These are phyloP conservation scores for Mercenaria mercenaria DNA, from an alignment of 1,140 invertebrate species.

Conservation along the genomic window DNA sequence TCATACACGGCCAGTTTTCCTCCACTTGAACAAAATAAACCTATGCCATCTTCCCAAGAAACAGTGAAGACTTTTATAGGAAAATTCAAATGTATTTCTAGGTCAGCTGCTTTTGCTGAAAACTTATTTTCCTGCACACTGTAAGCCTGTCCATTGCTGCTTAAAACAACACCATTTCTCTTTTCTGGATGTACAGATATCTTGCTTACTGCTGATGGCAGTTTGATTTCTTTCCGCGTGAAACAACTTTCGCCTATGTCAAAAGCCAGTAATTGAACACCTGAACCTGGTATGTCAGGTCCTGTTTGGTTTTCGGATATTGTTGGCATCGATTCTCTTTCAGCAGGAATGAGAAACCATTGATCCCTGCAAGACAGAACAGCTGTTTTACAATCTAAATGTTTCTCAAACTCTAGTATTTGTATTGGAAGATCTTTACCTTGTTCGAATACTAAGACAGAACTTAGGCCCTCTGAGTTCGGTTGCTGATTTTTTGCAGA, in stretches of 20 bases:
- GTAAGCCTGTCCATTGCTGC: not conserved
- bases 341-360: not conserved
- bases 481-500: not conserved
- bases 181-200: not conserved
- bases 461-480: not conserved
- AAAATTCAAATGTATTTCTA: slow-evolving; percentile 10
- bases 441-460: not conserved
- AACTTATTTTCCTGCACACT: not conserved
- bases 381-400: not conserved
- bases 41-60: slow-evolving; percentile 69
- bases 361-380: not conserved
- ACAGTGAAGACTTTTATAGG: slow-evolving; percentile 55
- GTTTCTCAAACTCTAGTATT: not conserved
- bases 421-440: not conserved
- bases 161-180: not conserved
- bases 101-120: not conserved
- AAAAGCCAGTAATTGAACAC: not conserved
- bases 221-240: not conserved
- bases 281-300: not conserved
- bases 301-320: not conserved
- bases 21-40: slow-evolving; percentile 68
- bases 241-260: not conserved
- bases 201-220: not conserved
- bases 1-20: slow-evolving; percentile 72
- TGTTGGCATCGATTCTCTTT: not conserved